Evolutionary conservation across 1,140 invertebrate genomes (phyloP), one percentile per base, ranked within the genome.

Genomic region (Cardiocondyla obscurior): DNA sequence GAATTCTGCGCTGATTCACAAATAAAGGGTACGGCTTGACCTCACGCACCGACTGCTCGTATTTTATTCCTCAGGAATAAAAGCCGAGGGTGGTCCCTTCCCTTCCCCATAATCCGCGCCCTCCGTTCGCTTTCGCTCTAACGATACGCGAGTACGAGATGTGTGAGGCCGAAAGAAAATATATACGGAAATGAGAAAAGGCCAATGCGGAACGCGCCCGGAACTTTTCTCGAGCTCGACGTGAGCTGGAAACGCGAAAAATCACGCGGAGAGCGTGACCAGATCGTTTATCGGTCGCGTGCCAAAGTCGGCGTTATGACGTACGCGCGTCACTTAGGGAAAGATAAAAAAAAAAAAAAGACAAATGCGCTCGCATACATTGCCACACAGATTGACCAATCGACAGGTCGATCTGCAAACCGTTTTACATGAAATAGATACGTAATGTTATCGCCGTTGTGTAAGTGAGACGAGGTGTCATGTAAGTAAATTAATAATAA

Each of bases 401-500:
- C 57, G 85, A 86, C 22, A 14, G 72, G 79, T 86, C 86, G 73
- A 86, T 86, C 81, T 81, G 64, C 30, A 77, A 77, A 60, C 70
- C 65, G 58, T 86, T 86, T 86, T 79, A 83, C 73, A 79, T 39
- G 70, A 60, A 72, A 69, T 86, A 83, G 57, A 65, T 81, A 79
- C 82, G 79, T 86, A 88, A 84, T 72, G 60, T 76, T 64, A 83
- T 46, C 62, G 55, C 46, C 57, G 30, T 76, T 70, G 72, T 73
- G 42, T 22, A 67, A 44, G 25, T 69, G 51, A 62, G 60, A 33
- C 28, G 36, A 44, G 42, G 3, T 51, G 36, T 30, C n/a, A 46
- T 77, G 10, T 62, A 55, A 76, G 28, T 76, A 76, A 76, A 82
- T 76, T 76, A 82, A 81, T 83, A 69, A 69, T 83, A 36, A 57